phyloP scores from a whole-genome alignment of 1,140 invertebrate species.

The Sarcophaga peregrina region DNA sequence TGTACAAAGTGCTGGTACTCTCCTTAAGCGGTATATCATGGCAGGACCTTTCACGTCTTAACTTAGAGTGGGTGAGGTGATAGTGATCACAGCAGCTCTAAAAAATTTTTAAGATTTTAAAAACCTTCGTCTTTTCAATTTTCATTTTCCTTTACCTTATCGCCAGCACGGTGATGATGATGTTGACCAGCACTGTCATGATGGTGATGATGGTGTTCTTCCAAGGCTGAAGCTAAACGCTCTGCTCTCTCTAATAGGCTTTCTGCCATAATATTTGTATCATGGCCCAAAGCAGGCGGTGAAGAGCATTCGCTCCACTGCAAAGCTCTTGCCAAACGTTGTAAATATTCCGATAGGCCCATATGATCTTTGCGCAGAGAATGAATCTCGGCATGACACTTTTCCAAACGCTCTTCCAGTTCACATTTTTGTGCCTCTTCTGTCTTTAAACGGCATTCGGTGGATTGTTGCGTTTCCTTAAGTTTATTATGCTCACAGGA shows the following conservation, averaged over 20 bases:
- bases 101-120: background rate
- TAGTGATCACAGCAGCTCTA: conserved; percentile 49
- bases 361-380: conserved; percentile 62
- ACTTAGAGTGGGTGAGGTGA: conserved; percentile 62
- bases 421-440: conserved; percentile 77
- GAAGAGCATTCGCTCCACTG: conserved; percentile 61
- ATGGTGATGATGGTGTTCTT: conserved; percentile 71
- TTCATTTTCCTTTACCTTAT: conserved; percentile 47
- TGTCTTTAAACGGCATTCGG: conserved; percentile 71
- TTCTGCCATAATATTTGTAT: conserved; percentile 82
- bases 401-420: conserved; percentile 76
- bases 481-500: conserved; percentile 72
- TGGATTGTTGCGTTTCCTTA: conserved; percentile 73
- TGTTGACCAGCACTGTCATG: conserved; percentile 38
- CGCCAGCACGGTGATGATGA: conserved; percentile 47
- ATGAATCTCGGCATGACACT: conserved; percentile 78
- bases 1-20: conserved; percentile 86
- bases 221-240: conserved; percentile 76
- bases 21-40: conserved; percentile 74
- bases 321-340: conserved; percentile 74
- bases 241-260: conserved; percentile 80
- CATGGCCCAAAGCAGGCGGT: conserved; percentile 74
- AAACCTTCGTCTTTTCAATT: background rate
- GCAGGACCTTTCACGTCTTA: conserved; percentile 78
- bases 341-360: conserved; percentile 65